These are phyloP conservation scores for Hedychridium roseum DNA, from an alignment of 2,888 invertebrate genomes.

Conservation along the genomic window DNA sequence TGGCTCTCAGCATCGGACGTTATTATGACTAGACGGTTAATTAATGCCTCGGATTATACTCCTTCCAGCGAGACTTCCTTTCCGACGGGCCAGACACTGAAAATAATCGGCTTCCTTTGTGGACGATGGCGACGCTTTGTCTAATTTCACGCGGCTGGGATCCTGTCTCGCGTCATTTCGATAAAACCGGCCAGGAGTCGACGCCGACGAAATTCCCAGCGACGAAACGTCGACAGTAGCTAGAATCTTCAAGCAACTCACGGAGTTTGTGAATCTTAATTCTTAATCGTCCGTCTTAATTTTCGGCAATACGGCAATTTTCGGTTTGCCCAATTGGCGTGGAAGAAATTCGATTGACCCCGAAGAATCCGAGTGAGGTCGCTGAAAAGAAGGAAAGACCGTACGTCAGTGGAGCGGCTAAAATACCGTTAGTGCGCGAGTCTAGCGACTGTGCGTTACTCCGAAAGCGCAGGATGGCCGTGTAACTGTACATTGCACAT, in stretches of 20 bases:
- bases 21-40: conserved; percentile 59
- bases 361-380: no score
- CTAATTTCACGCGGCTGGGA: no score
- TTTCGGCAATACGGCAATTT: conserved; percentile 22
- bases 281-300: conserved; percentile 27
- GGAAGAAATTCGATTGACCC: no score
- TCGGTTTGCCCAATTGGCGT: no score
- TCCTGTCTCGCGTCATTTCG: no score
- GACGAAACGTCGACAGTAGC: no score
- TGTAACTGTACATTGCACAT: conserved; percentile 37
- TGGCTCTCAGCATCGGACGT: conserved; percentile 33
- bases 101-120: conserved; percentile 18
- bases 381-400: neutral
- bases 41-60: conserved; percentile 55
- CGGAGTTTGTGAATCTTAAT: no score
- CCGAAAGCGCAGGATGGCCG: conserved; percentile 34
- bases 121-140: neutral
- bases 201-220: no score
- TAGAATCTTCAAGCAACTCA: no score
- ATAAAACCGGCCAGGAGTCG: no score
- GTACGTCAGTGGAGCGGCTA: neutral
- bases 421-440: conserved; percentile 14
- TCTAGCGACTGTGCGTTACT: conserved; percentile 26
- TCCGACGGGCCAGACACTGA: conserved; percentile 18
- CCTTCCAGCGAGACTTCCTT: conserved; percentile 18